Conservation (phyloP, 1,140 invertebrate species). For the Sipha flava region DNA sequence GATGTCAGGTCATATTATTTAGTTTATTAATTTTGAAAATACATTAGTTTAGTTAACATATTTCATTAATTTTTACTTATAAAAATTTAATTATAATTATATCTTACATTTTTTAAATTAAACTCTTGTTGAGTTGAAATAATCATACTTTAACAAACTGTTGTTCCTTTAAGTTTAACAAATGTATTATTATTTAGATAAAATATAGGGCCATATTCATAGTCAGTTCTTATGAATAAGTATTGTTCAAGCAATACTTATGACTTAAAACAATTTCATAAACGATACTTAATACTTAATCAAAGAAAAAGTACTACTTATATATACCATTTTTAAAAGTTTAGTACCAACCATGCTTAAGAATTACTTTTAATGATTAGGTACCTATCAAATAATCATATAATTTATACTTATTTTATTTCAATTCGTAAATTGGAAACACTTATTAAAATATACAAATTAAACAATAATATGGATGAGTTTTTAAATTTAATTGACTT, state of each 20-base stretch:
- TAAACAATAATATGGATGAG: background rate
- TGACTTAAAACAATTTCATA: no score
- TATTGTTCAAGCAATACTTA: background rate
- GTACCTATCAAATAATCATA: no score
- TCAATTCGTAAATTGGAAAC: no score
- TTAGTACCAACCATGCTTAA: background rate
- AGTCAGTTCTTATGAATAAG: background rate
- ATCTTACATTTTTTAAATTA: background rate
- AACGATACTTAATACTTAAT: no score
- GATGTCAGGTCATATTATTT: background rate
- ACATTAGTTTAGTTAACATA: background rate
- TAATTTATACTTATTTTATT: no score
- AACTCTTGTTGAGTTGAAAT: background rate
- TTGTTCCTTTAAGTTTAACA: background rate
- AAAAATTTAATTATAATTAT: background rate
- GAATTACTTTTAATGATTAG: background rate
- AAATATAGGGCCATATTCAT: background rate
- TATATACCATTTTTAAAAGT: no score
- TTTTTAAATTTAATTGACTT: background rate
- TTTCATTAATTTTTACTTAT: background rate
- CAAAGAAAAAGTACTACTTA: no score
- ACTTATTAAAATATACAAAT: background rate
- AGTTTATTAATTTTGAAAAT: background rate
- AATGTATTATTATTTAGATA: no score
- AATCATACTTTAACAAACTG: no score